These are phyloP conservation scores for Pygathrix nemaeus DNA, from an alignment of 2,113 vertebrate species.

Conservation along the genomic window DNA sequence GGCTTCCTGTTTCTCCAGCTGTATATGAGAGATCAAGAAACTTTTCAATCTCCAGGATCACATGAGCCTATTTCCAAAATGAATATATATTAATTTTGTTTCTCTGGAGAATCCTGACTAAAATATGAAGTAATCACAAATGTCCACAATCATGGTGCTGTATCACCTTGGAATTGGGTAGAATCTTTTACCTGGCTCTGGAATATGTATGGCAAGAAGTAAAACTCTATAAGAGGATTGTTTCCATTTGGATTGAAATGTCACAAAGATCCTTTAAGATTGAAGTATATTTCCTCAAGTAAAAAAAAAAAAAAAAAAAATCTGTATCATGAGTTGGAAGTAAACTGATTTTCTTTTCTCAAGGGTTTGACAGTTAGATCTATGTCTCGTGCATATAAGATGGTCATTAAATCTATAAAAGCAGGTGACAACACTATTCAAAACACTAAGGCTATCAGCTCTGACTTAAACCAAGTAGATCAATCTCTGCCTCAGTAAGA, in stretches of 20 bases:
- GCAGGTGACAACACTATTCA: neutral
- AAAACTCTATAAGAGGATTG: neutral
- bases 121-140: neutral
- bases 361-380: conserved; percentile 21
- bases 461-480: conserved; percentile 35
- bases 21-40: neutral
- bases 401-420: conserved; percentile 45
- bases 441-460: neutral
- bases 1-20: neutral
- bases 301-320: conserved; percentile 46
- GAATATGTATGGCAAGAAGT: neutral
- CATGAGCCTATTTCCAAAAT: neutral
- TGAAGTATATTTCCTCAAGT: neutral
- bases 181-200: neutral
- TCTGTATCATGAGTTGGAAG: neutral
- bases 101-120: neutral
- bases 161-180: neutral
- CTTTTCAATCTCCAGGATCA: neutral
- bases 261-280: neutral
- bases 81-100: neutral
- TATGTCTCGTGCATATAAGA: neutral
- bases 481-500: neutral
- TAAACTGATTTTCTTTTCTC: conserved; percentile 34
- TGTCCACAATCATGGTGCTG: neutral
- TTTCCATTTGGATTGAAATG: neutral